Evolutionary conservation across 2,888 invertebrate species (phyloP).

Genomic region (Euplexia lucipara): DNA sequence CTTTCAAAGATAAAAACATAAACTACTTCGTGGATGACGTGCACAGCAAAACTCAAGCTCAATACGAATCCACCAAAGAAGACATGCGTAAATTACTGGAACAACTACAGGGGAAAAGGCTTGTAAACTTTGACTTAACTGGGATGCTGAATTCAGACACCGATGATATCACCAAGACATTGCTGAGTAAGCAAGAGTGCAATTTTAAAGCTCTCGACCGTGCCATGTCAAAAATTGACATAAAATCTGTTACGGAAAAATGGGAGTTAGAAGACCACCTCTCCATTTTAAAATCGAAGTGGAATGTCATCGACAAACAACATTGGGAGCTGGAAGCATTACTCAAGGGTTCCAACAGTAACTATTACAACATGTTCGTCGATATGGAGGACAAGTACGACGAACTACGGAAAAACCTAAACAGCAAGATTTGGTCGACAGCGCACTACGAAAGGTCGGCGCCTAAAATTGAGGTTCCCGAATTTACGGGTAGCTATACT

Average conservation of each 20-base stretch:
- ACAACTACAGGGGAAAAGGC: neutral
- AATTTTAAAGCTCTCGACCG: constrained; percentile 22
- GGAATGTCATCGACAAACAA: constrained; percentile 5
- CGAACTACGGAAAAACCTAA: neutral
- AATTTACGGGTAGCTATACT: constrained; percentile 6
- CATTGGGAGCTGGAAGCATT: constrained; percentile 30
- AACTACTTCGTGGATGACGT: constrained; percentile 3
- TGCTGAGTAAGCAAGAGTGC: constrained; percentile 19
- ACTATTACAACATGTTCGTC: constrained; percentile 9
- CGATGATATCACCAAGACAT: neutral
- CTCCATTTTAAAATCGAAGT: constrained; percentile 17
- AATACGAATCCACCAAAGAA: constrained; percentile 1
- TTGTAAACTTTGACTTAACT: constrained; percentile 6
- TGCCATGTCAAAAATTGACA: constrained; percentile 18
- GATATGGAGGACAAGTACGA: neutral
- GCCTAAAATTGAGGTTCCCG: constrained; percentile 7
- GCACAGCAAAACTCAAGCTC: constrained; percentile 2
- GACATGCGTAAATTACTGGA: constrained; percentile 3
- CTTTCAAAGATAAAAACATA: neutral
- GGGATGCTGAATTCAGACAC: neutral
- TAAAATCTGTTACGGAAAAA: constrained; percentile 5
- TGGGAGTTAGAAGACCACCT: constrained; percentile 26
- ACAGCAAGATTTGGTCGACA: neutral
- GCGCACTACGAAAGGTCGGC: neutral
- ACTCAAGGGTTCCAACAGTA: constrained; percentile 1